Percentiles rank a stretch among this genome's conserved stretches.
These are phyloP conservation scores for Microtus pennsylvanicus DNA, from an alignment of 2,113 vertebrate species.

Conservation along the genomic window DNA sequence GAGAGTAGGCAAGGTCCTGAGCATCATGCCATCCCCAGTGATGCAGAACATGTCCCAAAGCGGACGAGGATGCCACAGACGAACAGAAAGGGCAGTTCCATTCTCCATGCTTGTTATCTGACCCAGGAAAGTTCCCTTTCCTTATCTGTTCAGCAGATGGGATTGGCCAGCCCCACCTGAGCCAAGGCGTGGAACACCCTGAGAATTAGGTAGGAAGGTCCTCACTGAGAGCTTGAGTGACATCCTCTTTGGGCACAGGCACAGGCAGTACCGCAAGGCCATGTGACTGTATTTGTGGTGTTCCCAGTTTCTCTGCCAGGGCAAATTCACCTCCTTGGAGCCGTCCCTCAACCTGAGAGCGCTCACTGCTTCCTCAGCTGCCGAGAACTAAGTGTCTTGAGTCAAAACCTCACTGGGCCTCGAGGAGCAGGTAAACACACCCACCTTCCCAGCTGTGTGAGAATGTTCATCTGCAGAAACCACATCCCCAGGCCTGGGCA, in stretches of 20 bases:
- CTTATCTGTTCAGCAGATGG: neutral
- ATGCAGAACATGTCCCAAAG: accelerated
- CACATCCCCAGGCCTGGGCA: accelerated
- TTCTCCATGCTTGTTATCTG: accelerated
- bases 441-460: neutral
- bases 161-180: neutral
- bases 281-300: accelerated
- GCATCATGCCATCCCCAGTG: accelerated
- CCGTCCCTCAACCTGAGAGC: accelerated
- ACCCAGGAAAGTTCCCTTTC: neutral
- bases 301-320: neutral
- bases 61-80: accelerated
- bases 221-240: accelerated
- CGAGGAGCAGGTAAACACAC: accelerated
- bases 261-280: accelerated
- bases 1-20: neutral
- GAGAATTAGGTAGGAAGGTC: neutral
- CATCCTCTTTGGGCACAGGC: accelerated
- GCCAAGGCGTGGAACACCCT: neutral
- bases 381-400: accelerated
- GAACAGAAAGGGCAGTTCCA: neutral
- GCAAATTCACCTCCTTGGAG: neutral
- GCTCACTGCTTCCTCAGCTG: accelerated
- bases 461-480: neutral
- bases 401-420: neutral